Base-by-base conservation (phyloP, 2,113 vertebrate genomes). In the Corvus hawaiiensis region DNA sequence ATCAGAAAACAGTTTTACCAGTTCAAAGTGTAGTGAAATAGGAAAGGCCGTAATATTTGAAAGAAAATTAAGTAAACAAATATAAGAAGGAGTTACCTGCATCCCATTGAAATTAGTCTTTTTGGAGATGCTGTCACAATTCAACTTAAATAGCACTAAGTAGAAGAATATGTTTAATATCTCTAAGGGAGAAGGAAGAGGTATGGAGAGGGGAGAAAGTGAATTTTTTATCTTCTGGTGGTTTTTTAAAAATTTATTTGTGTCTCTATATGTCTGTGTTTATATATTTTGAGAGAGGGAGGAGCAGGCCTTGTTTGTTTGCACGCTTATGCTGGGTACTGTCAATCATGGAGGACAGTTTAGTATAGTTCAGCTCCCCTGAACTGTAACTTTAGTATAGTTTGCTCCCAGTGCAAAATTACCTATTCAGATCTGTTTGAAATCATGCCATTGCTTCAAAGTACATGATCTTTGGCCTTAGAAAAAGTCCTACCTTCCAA, bases 231-330 rank as follows among this genome's bases (percentile, higher is more conserved):
- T 39, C 15, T 49, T 49, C 7, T 37, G 14, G 8, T 58, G 14
- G 5, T 2, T 72, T 46, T 68, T 30, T 27, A 0, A 1, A 0
- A 1, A 32, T 43, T 64, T 30, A 26, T 84, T 46, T 59, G 9
- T 61, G 13, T 59, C 4, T 92, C 19, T n/a, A 0, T 89, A 15
- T 33, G 10, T 61, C 7, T 66, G 2, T 82, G 11, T 46, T 26
- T 13, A 8, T 69, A 3, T 63, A 14, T 76, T 88, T 66, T 37
- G 58, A 55, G 48, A 33, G 39, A 68, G 23, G 3, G 19, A 52
- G 11, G 9, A 37, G 51, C 48, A 79, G 19, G 16, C 41, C n/a
- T 23, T 28, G 27, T 61, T 10, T 46, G 26, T 88, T 51, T 86
- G 27, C 35, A n/a, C 17, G 4, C 8, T 71, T 51, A 26, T 44